Evolutionary conservation across 2,113 vertebrate genomes (phyloP), one percentile per base, ranked within the genome.

Genomic region (Cnemophilus loriae): DNA sequence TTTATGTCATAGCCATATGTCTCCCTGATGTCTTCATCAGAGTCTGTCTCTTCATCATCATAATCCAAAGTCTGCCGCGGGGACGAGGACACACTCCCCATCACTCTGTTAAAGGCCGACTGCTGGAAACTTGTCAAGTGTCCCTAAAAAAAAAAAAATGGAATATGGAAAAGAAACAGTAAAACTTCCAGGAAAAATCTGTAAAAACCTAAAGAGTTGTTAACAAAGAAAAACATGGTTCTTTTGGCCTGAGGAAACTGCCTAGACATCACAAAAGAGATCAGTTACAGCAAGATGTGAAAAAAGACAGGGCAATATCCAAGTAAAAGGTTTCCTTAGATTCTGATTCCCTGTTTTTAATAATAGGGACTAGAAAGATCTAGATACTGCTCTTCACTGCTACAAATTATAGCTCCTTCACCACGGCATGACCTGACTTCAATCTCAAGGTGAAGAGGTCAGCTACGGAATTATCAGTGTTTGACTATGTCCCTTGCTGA

Each of bases 111-210:
- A 97, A 99, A 99, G 63, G 99, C 99, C 0, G 99, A 99, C 85
- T 99, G 99, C 97, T 99, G 99, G 89, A 99, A 99, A 60, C 98
- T 99, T 97, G 99, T 99, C 85, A 99, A 98, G 96, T 99, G 99
- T 63, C 99, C 99, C 99, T 99, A 94, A 80, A 87, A 86, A 50
- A 86, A 50, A 55, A 78, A 57, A 88, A 95, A 47, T 3, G 11
- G 18, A 85, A n/a, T 79, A 80, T 0, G 16, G 28, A 50, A 73
- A 84, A 53, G 37, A 73, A 94, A 55, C 65, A 80, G n/a, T 8
- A 81, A 26, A 30, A 23, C 44, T 39, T 71, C 37, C 61, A 76
- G 49, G 50, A 42, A 95, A 87, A 87, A 87, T 7, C 20, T 55
- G 41, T 7, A 6, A 65, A 59, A 57, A 59, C 10, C 24, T 49